Base-by-base conservation (phyloP, 2,113 vertebrate species). In the Paracanthobrama guichenoti region DNA sequence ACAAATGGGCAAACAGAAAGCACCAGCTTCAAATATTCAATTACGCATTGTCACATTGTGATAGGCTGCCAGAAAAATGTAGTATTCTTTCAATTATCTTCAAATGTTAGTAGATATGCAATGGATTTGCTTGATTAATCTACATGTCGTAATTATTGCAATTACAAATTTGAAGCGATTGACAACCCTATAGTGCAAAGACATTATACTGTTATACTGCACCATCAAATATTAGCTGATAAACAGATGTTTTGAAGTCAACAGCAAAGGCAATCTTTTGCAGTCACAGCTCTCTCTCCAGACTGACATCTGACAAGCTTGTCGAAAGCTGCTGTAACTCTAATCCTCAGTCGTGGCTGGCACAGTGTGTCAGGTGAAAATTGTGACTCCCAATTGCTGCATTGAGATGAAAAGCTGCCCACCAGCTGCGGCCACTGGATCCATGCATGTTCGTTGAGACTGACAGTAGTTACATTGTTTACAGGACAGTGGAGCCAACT, bases 321-420 rank as follows among this genome's bases (percentile, higher is more conserved):
- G 86, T 85, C 83, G 57, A 76, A 85, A 57, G n/a, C 50, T 62
- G 59, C 57, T 74, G 44, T 88, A 42, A 86, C 80, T 88, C 78
- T 85, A 87, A 88, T 89, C 86, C 75, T 83, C 81, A 83, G 80
- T 83, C 77, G 81, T 46, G 75, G 79, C 69, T 69, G 85, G 82
- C 76, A 71, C 48, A 48, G 60, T 82, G 86, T 82, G 76, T 87
- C 89, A 90, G 87, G 87, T 88, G 89, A 90, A 80, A 86, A 87
- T 79, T 74, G 72, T 22, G 44, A 76, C 59, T 59, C 67, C 86
- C 86, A 88, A 85, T 90, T 67, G 82, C 64, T 77, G 73, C 31
- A 69, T 85, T 62, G 77, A 86, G 77, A 90, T 88, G 84, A 86
- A 85, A 83, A 72, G 39, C 86, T 84, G 77, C 83, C 78, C 50